Conservation (phyloP, 2,113 vertebrate genomes). For the Tautogolabrus adspersus region DNA sequence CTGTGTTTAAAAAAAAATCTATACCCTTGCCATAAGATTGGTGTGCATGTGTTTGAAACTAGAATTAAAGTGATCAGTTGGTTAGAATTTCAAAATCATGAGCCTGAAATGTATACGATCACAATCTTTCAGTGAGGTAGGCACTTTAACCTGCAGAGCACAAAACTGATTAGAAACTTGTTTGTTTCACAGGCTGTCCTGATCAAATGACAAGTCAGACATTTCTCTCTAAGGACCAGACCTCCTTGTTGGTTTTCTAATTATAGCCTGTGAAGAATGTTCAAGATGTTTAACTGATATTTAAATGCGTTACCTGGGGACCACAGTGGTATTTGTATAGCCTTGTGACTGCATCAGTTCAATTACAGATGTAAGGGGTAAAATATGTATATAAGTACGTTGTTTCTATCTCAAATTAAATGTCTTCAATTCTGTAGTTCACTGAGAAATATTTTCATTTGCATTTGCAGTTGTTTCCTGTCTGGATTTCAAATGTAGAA, state of each 20-base stretch:
- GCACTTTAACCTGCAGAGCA: conserved; percentile 3
- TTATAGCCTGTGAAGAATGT: not conserved
- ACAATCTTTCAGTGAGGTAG: not conserved
- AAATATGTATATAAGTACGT: not conserved
- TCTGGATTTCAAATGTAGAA: too few species aligned
- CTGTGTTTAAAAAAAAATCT: too few species aligned
- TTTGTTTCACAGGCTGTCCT: not conserved
- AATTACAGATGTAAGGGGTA: not conserved
- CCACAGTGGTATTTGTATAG: not conserved
- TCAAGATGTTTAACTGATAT: conserved; percentile 6
- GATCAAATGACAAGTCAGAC: conserved; percentile 19
- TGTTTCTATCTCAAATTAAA: too few species aligned
- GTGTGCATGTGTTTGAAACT: not conserved
- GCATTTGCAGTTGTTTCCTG: not conserved
- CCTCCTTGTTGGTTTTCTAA: not conserved
- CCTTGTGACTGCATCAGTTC: not conserved
- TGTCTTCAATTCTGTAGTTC: too few species aligned
- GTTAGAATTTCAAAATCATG: not conserved
- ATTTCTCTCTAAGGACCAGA: conserved; percentile 13
- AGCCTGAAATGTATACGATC: not conserved
- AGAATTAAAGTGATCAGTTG: not conserved
- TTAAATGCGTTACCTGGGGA: conserved; percentile 5
- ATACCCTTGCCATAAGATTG: too few species aligned
- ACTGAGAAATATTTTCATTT: not conserved
- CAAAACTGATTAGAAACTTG: conserved; percentile 22